Evolutionary conservation across 2,113 vertebrate species (phyloP), one percentile per base, ranked within the genome.

Genomic region (Perognathus longimembris): DNA sequence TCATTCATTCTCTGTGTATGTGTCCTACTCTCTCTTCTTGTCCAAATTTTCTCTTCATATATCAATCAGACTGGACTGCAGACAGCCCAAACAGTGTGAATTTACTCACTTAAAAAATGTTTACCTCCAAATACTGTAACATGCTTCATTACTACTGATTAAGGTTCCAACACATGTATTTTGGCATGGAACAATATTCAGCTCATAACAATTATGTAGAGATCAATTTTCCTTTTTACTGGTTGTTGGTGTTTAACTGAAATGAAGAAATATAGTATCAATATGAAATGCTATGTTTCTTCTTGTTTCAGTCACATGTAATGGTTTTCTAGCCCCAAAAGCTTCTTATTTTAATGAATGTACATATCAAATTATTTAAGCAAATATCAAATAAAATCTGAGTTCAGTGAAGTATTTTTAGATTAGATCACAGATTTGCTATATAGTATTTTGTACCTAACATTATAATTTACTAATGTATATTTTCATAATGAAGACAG

Each of bases 251-350:
- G n/a, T 57, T 54, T 54, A 54, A 34, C n/a, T 82, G 21, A 12
- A 82, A 45, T 45, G 12, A 54, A 12, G 15, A 54, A 54, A 54
- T 54, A 1, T 40, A 24, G 34, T 7, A 83, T 12, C 24, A 34
- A 50, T 40, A 50, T 28, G 21, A 69, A 30, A 69, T 83, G n/a
- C 6, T 57, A 18, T 71, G 12, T 69, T n/a, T 73, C 87, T 85
- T 82, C 14, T 63, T 61, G 12, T 66, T 93, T 57, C 66, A 34
- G 21, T 30, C n/a, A 57, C 32, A 63, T 5, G 26, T 24, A 22
- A 57, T 90, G 50, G 17, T 83, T 82, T 96, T 94, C 67, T 86
- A 7, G 59, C 91, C 26, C 91, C 26, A 92, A 95, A 71, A 89
- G n/a, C 22, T 79, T 67, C 42, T 73, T 74, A 81, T 90, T 90